These are phyloP conservation scores for Girardinichthys multiradiatus DNA, from an alignment of 2,113 vertebrate species.

Conservation along the genomic window DNA sequence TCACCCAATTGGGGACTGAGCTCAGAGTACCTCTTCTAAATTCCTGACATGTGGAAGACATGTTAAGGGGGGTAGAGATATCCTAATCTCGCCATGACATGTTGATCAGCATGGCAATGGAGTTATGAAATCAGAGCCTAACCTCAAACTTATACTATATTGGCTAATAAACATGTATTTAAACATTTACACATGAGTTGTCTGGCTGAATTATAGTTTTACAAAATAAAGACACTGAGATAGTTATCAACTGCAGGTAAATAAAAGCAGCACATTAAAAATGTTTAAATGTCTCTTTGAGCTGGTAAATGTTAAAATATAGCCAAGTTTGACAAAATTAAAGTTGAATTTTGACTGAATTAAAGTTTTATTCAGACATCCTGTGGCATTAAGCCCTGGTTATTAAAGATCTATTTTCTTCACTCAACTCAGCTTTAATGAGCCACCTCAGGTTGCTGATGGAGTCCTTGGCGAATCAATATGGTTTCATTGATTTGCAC, in stretches of 20 bases:
- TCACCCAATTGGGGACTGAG: background rate
- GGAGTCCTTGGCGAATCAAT: slow-evolving; percentile 37
- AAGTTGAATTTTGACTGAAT: slow-evolving; percentile 20
- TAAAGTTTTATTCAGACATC: slow-evolving; percentile 19
- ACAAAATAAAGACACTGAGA: background rate
- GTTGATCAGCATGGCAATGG: background rate
- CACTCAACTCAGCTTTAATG: slow-evolving; percentile 32
- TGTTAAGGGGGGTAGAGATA: too few species aligned
- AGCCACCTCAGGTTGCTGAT: slow-evolving; percentile 7
- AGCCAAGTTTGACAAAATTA: slow-evolving; percentile 19
- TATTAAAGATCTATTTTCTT: slow-evolving; percentile 37
- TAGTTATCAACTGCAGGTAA: background rate
- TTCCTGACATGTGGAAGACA: too few species aligned
- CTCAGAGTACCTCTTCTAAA: background rate
- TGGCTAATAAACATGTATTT: too few species aligned
- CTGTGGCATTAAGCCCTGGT: slow-evolving; percentile 2
- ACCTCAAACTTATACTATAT: background rate
- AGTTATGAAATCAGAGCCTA: background rate
- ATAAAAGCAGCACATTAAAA: background rate
- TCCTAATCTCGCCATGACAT: too few species aligned
- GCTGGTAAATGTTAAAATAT: slow-evolving; percentile 1
- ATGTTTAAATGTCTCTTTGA: background rate
- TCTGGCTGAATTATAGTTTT: too few species aligned
- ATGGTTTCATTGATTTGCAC: slow-evolving; percentile 40
- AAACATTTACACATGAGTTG: too few species aligned